These are phyloP conservation scores for western clawed frog (Xenopus tropicalis) DNA, from an alignment of 2,113 vertebrate genomes.

Conservation along the genomic window UCB_Xtro_10.0 CM004450.2:62782001-62782500, in stretches of 20 bases:
- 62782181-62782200: slow-evolving; percentile 70
- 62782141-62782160: slow-evolving; percentile 68
- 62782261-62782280: slow-evolving; percentile 63
- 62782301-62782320: slow-evolving; percentile 60
- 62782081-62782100: slow-evolving; percentile 73
- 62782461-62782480: too few relatives aligned
- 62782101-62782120: slow-evolving; percentile 74
- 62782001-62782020: slow-evolving; percentile 61
- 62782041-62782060: slow-evolving; percentile 63
- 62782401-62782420: background rate
- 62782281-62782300: slow-evolving; percentile 55
- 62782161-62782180: slow-evolving; percentile 75
- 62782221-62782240: slow-evolving; percentile 65
- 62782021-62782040: slow-evolving; percentile 70
- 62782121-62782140: slow-evolving; percentile 66
- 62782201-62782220: slow-evolving; percentile 65
- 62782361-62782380: background rate
- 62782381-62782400: background rate
- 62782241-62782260: slow-evolving; percentile 55
- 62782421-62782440: background rate
- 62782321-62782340: slow-evolving; percentile 50
- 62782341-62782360: too few relatives aligned
- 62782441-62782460: too few relatives aligned
- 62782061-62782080: slow-evolving; percentile 63
- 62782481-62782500: too few relatives aligned